phyloP scores from a whole-genome alignment of 2,888 invertebrate species.

The Cotesia congregata region DNA sequence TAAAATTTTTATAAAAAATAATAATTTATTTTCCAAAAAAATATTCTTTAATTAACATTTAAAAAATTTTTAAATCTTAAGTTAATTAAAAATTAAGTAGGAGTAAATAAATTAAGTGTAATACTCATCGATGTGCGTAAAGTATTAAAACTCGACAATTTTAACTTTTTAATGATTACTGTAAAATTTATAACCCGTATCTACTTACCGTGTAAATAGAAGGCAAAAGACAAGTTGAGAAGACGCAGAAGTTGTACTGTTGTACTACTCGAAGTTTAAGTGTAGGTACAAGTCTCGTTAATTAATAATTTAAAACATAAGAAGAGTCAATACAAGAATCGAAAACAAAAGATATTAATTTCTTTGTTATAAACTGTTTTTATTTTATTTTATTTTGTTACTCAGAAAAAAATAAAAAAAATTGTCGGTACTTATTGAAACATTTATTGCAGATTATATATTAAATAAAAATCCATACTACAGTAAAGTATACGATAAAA shows the following conservation, averaged over 20 bases:
- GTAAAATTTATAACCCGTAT: background rate
- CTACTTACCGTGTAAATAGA: background rate
- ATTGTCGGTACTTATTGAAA: background rate
- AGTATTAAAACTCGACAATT: background rate
- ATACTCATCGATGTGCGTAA: background rate
- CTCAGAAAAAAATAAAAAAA: too few species aligned
- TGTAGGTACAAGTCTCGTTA: too few species aligned
- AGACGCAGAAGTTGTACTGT: background rate
- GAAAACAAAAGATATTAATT: too few species aligned
- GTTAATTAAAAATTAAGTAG: background rate
- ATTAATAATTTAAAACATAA: too few species aligned
- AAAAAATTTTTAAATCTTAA: background rate
- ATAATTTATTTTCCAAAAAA: too few species aligned
- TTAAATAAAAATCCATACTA: constrained; percentile 57
- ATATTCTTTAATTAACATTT: too few species aligned
- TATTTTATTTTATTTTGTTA: background rate
- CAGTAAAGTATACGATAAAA: constrained; percentile 74
- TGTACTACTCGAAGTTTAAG: too few species aligned
- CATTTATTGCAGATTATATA: constrained; percentile 59
- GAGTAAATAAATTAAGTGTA: background rate
- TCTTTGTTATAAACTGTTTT: background rate
- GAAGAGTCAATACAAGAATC: too few species aligned
- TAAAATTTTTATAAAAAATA: too few species aligned
- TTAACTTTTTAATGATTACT: background rate
- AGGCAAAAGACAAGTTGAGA: background rate